phyloP scores from a whole-genome alignment of 2,888 invertebrate genomes.

The Ceraclea dissimilis region DNA sequence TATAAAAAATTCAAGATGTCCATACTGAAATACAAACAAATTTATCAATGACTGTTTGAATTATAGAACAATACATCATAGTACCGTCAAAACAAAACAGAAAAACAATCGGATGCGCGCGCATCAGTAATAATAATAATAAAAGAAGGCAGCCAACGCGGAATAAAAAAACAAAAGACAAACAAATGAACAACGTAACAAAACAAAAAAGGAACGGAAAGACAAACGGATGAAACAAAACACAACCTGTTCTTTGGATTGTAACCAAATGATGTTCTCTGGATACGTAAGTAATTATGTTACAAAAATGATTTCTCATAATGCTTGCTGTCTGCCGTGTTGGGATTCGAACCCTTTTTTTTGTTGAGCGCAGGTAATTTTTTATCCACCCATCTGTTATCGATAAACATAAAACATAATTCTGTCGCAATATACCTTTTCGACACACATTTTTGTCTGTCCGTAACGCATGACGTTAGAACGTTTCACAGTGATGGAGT shows the following conservation, averaged over 20 bases:
- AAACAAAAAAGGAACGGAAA: not conserved
- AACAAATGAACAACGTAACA: not conserved
- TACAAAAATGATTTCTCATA: too few species aligned
- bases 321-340: not conserved
- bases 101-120: not conserved
- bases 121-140: not conserved
- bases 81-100: not conserved
- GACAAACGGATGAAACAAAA: not conserved
- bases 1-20: not conserved
- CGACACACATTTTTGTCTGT: too few species aligned
- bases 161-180: not conserved
- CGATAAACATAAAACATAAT: too few species aligned
- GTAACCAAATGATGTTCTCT: too few species aligned
- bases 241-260: not conserved
- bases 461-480: too few species aligned
- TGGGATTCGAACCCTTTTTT: not conserved
- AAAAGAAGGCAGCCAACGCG: not conserved
- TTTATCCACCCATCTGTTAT: not conserved
- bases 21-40: constrained; percentile 11
- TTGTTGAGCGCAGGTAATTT: not conserved
- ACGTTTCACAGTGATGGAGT: too few species aligned
- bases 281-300: too few species aligned
- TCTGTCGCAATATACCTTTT: too few species aligned
- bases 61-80: constrained; percentile 8
- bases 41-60: constrained; percentile 13